Evolutionary conservation across 1,140 invertebrate genomes (phyloP), one percentile per base, ranked within the genome.

Genomic region (Carcinoscorpius rotundicauda): DNA sequence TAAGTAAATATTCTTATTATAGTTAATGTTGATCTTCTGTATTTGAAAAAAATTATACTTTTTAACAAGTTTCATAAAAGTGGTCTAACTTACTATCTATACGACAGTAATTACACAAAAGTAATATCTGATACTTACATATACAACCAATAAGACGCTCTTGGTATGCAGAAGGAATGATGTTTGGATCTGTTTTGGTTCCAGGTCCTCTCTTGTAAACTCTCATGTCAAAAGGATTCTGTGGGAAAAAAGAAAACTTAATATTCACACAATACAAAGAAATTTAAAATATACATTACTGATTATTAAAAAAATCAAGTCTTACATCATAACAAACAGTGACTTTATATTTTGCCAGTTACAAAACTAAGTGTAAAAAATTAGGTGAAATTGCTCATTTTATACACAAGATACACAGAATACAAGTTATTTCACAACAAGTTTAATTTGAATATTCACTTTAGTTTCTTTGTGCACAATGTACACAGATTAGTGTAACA

Each of bases 91-190:
- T 29, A 29, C 29, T 29, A 29, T 29, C 29, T 29, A 29, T 29
- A 29, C 29, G 0, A 29, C 29, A 29, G 29, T 55, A 64, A 9
- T 55, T 55, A 55, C 49, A 4, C 10, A 8, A 52, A 56, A 10
- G 4, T 6, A 48, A 65, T 29, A 49, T 48, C 8, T 11, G 48
- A 65, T 51, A 10, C 58, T 55, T 75, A 82, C 96, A 99, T 75
- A 98, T 83, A 78, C 96, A 99, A 63, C 95, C 96, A 73, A 99
- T 84, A 70, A 98, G 82, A 72, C 95, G 84, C 68, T 87, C 86
- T 68, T 93, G 86, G 72, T 88, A 91, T 68, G 87, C 86, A 60
- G 93, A 96, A 67, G 91, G 89, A 71, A 98, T 86, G 70, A 93
- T 74, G 71, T 88, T 97, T 52, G 96, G 96, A 61, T 84, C 79